These are phyloP conservation scores for Protonibea diacanthus DNA, from an alignment of 2,797 vertebrate species.

Conservation along the genomic window DNA sequence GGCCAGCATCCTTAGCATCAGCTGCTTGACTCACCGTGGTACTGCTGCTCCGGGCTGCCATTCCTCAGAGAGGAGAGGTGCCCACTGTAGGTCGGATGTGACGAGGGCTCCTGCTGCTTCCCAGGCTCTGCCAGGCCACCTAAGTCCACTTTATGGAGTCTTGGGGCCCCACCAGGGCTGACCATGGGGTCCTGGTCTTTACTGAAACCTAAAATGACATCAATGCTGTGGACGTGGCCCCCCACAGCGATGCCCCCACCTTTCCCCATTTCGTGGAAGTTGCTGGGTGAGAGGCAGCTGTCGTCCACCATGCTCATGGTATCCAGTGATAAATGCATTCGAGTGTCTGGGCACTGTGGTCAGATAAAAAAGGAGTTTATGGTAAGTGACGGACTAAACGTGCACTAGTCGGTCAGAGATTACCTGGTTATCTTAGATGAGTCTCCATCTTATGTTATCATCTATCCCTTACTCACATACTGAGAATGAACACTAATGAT, in stretches of 20 bases:
- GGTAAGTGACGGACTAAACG: conserved; percentile 7
- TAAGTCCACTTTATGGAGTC: conserved; percentile 71
- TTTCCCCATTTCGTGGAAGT: conserved; percentile 88
- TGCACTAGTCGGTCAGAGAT: conserved; percentile 35
- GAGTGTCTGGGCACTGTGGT: conserved; percentile 61
- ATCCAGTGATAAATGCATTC: conserved; percentile 89
- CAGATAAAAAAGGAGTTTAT: conserved; percentile 48
- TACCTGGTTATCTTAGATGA: conserved; percentile 23
- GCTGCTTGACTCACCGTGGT: conserved; percentile 79
- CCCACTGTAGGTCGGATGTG: conserved; percentile 74
- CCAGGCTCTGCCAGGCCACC: conserved; percentile 72
- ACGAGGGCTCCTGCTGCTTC: conserved; percentile 74
- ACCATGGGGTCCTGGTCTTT: conserved; percentile 86
- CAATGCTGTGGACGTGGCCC: conserved; percentile 87
- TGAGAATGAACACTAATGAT: not conserved
- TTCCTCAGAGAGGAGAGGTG: conserved; percentile 76
- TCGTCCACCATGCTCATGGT: conserved; percentile 89
- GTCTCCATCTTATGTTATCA: not conserved
- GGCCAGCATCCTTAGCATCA: conserved; percentile 4
- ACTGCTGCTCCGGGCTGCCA: conserved; percentile 71
- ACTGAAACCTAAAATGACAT: conserved; percentile 88
- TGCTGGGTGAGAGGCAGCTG: conserved; percentile 86
- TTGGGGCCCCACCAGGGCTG: conserved; percentile 64
- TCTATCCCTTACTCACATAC: not conserved
- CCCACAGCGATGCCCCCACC: conserved; percentile 74